A percentile compares a stretch with the other conserved stretches of the same genome.
Conservation (phyloP, 2,113 vertebrate species). For the Limanda limanda region DNA sequence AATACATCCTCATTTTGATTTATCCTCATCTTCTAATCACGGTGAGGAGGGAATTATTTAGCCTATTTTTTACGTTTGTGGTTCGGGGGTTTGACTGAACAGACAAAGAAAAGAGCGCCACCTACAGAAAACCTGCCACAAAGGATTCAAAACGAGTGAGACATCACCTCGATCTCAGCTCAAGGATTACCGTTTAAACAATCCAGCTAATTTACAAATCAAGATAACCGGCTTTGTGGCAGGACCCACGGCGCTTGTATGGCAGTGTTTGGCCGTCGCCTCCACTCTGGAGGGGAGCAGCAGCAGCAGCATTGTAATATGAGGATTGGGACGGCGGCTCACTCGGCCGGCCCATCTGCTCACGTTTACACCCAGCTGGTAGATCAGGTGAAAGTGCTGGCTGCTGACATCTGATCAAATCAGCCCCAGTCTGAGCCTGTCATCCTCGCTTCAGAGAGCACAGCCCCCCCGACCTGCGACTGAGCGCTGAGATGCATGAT, state of each 20-base stretch:
- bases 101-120: conserved; percentile 30
- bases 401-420: conserved; percentile 75
- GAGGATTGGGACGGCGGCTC: conserved; percentile 74
- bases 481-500: conserved; percentile 24
- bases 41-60: background rate
- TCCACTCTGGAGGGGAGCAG: conserved; percentile 33
- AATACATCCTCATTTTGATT: background rate
- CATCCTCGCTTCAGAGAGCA: conserved; percentile 68
- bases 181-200: conserved; percentile 55
- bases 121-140: background rate
- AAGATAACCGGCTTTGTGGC: conserved; percentile 56
- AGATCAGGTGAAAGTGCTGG: conserved; percentile 81
- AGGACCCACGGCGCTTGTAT: conserved; percentile 38
- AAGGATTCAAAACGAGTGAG: conserved; percentile 11
- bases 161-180: conserved; percentile 15
- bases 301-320: conserved; percentile 78
- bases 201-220: conserved; percentile 63
- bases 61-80: background rate
- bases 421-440: conserved; percentile 67
- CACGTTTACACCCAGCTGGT: conserved; percentile 80
- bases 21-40: background rate
- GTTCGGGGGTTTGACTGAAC: too few species aligned
- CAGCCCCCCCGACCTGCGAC: conserved; percentile 57
- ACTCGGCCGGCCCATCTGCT: conserved; percentile 81
- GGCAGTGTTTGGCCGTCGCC: conserved; percentile 47